Conservation (phyloP, 2,888 invertebrate species). For the Xestia rhomboidea region DNA sequence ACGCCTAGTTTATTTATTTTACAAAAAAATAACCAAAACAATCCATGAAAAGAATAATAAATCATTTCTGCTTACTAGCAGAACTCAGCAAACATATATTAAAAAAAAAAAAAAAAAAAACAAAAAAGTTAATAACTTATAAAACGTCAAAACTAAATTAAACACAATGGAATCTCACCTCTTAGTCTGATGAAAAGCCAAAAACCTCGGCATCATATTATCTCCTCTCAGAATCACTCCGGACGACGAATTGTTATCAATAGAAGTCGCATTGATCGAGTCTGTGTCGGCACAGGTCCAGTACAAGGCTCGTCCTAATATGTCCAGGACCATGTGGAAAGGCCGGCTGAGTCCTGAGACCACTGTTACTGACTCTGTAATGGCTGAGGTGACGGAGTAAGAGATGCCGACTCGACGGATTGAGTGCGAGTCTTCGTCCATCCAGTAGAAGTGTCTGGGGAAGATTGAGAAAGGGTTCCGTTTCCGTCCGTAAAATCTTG, state of each 20-base stretch:
- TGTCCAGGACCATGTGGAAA: constrained; percentile 96
- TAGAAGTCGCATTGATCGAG: constrained; percentile 96
- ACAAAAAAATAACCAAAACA: neutral
- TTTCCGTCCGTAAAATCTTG: neutral
- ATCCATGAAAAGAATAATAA: neutral
- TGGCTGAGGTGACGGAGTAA: constrained; percentile 80
- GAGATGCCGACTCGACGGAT: constrained; percentile 92
- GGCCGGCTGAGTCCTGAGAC: constrained; percentile 92
- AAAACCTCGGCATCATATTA: constrained; percentile 95
- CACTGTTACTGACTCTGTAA: constrained; percentile 84
- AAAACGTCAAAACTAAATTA: neutral
- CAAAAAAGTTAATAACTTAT: neutral
- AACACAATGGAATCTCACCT: constrained; percentile 81
- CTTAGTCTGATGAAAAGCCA: constrained; percentile 96
- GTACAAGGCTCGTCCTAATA: constrained; percentile 95
- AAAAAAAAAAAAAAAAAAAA: neutral
- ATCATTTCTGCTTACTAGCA: neutral
- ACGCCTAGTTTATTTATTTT: too few relatives aligned
- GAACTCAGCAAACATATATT: neutral
- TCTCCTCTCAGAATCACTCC: constrained; percentile 94
- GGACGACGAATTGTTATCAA: constrained; percentile 91
- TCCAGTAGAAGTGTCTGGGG: constrained; percentile 91
- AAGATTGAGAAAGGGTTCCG: neutral
- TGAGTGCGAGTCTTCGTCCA: constrained; percentile 94
- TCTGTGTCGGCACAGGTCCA: constrained; percentile 96